Evolutionary conservation across 2,888 invertebrate species (phyloP).

Genomic region (Trachelus troglodyta): DNA sequence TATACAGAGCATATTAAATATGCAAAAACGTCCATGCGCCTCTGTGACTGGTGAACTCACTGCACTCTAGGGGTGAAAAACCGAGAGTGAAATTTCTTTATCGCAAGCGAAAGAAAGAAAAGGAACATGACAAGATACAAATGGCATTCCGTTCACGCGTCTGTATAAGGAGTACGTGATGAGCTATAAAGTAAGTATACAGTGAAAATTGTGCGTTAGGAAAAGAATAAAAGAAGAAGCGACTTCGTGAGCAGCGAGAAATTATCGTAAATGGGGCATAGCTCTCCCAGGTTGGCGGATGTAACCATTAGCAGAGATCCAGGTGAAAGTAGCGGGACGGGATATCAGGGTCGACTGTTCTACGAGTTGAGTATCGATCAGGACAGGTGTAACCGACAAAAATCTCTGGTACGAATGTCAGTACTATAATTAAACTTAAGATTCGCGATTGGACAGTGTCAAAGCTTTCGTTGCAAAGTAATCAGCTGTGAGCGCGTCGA

Average conservation of each 20-base stretch:
- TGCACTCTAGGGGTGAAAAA: no score
- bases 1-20: no score
- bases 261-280: conserved; percentile 52
- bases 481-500: not conserved
- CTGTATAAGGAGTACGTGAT: no score
- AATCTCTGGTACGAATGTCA: conserved; percentile 1
- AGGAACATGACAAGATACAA: no score
- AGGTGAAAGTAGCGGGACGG: conserved; percentile 56
- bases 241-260: conserved; percentile 20
- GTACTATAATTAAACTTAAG: not conserved
- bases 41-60: no score
- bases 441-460: not conserved
- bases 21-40: no score
- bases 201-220: not conserved
- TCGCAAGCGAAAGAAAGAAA: no score
- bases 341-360: conserved; percentile 36
- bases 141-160: no score
- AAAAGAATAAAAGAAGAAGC: conserved; percentile 3
- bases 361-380: conserved; percentile 21
- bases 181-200: not conserved
- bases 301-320: conserved; percentile 53
- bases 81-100: no score
- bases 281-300: conserved; percentile 56
- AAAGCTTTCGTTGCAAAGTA: not conserved
- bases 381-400: conserved; percentile 30